Evolutionary conservation across 2,888 invertebrate genomes (phyloP), one percentile per base, ranked within the genome.

Genomic region (Leptinotarsa rubiginosa): DNA sequence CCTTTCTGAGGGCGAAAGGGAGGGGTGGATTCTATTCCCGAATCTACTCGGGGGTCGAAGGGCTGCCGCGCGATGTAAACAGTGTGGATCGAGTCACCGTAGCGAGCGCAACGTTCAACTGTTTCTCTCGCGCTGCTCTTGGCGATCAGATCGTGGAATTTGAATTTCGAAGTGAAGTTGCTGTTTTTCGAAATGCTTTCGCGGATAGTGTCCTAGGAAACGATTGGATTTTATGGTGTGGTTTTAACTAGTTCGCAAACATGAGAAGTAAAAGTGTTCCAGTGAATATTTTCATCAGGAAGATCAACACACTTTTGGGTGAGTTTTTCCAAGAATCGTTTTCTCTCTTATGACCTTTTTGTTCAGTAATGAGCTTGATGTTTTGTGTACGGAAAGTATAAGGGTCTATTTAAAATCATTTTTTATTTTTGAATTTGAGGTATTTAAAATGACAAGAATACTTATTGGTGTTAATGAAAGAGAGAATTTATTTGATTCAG

Each of bases 201-300:
- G 68, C 18, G 5, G 12, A 41, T 47, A 47, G 56, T 69, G 69
- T 69, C 20, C 20, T 69, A 56, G 70, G 22, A 56, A 47, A 52
- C 47, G 13, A 16, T 49, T 20, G 62, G 50, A 62, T 62, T 62
- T 62, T 71, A 71, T 65, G 25, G 68, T 72, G 65, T 20, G 15
- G 67, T 72, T 41, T 41, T 12, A 64, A 22, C 20, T 16, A 70
- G 65, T 65, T 59, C n/a, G 66, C 47, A 18, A 79, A 70, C 47
- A 83, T 83, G 83, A 79, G 83, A 74, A 83, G 82, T 80, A 83
- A 83, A 76, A 83, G 83, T 80, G 83, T 83, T 50, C 83, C 83
- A 25, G 83, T 83, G 74, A 83, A 82, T 77, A 80, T 82, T 78
- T 79, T 83, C 78, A 82, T 82, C 50, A 78, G 83, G 74, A 83